A percentile compares a stretch with the other conserved stretches of the same genome.
Evolutionary conservation across 2,113 vertebrate species (phyloP).

Genomic region (Trichechus manatus): DNA sequence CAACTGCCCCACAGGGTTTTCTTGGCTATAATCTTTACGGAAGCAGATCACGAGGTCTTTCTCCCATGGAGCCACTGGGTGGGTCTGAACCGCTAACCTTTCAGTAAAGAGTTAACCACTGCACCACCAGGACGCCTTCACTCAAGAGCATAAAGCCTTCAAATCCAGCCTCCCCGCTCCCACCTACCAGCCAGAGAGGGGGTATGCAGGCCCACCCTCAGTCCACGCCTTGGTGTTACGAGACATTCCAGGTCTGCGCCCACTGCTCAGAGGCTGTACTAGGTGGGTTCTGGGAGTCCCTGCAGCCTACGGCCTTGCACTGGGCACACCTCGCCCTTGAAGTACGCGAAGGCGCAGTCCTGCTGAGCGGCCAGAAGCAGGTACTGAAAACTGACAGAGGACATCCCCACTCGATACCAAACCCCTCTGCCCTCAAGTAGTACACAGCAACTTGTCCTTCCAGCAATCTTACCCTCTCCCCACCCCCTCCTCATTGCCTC

Average conservation of each 20-base stretch:
- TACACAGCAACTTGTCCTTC: background rate
- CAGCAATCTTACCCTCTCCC: background rate
- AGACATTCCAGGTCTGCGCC: background rate
- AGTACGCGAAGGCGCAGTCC: background rate
- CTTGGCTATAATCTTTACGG: background rate
- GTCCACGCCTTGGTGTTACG: background rate
- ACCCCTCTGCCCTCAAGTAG: background rate
- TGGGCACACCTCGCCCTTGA: background rate
- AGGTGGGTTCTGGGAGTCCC: background rate
- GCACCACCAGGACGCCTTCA: background rate
- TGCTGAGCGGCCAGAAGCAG: background rate
- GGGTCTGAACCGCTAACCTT: background rate
- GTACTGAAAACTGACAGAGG: background rate
- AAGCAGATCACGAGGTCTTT: background rate
- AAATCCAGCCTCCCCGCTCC: background rate
- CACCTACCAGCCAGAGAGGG: background rate
- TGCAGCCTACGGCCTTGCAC: no score
- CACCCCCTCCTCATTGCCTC: background rate
- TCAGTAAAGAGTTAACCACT: background rate
- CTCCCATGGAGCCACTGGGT: background rate
- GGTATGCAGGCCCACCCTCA: fast-evolving
- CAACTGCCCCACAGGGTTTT: background rate
- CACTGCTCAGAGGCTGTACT: no score
- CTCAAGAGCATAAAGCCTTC: background rate
- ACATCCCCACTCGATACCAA: background rate